Evolutionary conservation across 2,888 invertebrate genomes (phyloP), one percentile per base, ranked within the genome.

Genomic region (Ischnura elegans): DNA sequence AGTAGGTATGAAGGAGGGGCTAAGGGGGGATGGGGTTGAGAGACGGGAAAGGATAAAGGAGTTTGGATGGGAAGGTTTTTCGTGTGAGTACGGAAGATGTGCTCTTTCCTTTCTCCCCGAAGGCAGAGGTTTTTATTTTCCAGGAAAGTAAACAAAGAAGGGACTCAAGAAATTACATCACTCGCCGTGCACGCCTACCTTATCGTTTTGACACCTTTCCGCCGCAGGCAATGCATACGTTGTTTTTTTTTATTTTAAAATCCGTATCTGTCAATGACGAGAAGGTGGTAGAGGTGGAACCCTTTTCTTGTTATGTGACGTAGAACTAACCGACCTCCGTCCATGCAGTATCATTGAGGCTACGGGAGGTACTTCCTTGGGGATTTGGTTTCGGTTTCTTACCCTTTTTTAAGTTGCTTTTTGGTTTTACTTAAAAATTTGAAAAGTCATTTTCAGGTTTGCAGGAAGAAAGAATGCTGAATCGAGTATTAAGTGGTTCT

Each of bases 111-210:
- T 87, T 61, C n/a, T 51, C 36, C 55, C 90, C 61, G 51, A 87
- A 51, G 90, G 55, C 21, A n/a, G 43, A 90, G 42, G 90, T 90
- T 90, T 90, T 90, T 51, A 61, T 90, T 90, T 90, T 43, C 61
- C n/a, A 43, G 25, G n/a, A 90, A 55, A 87, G 90, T 42, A 90
- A 90, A 90, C 61, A 61, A 90, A 61, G 90, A n/a, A 66, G 90
- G 55, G 61, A 16, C 87, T 76, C 87, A 29, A 87, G 51, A 61
- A 90, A 90, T 90, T 90, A 90, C 42, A 90, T 90, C 61, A 61
- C 90, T 90, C 90, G 42, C 90, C 43, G 43, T 61, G 42, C 36
- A 76, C 76, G 76, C 76, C 76, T 43, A 21, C 61, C 90, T 90
- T 61, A 61, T 90, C 43, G 76, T 76, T 13, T 8, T 13, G 36